These are phyloP conservation scores for Buteo buteo DNA, from an alignment of 2,113 vertebrate genomes.

Conservation along the genomic window DNA sequence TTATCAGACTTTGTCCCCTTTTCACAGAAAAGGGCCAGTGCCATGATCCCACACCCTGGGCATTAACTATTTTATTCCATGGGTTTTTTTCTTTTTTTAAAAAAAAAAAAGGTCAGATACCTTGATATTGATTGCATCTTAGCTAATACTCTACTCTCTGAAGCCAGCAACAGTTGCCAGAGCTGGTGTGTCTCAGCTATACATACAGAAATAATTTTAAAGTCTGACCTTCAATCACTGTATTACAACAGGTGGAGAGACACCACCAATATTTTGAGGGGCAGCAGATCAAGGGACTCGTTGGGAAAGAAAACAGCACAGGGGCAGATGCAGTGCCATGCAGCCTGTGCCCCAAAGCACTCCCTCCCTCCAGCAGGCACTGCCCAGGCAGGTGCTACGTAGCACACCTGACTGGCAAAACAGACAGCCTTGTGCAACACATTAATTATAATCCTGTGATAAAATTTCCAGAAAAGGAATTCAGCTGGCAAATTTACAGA, in stretches of 20 bases:
- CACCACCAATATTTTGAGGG: not conserved
- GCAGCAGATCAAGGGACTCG: not conserved
- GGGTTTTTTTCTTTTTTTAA: rapidly evolving
- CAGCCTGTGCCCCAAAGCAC: not conserved
- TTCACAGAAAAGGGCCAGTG: not conserved
- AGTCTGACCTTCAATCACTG: slow-evolving; percentile 21
- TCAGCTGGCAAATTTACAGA: not conserved
- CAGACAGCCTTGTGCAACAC: not conserved
- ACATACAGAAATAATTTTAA: not conserved
- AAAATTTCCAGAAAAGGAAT: not conserved
- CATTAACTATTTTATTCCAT: not conserved
- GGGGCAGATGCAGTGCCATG: rapidly evolving
- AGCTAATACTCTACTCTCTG: not conserved
- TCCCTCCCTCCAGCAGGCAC: not conserved
- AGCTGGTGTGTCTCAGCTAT: not conserved
- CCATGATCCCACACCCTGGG: not conserved
- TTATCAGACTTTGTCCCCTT: not conserved
- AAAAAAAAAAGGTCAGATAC: not conserved
- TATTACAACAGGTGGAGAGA: not conserved
- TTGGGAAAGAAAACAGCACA: not conserved
- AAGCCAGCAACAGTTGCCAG: not conserved
- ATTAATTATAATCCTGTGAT: not conserved
- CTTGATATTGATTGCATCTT: not conserved
- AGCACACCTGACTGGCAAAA: not conserved
- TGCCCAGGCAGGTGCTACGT: not conserved